Conservation (phyloP, 2,797 vertebrate genomes). For the Lithobates pipiens region DNA sequence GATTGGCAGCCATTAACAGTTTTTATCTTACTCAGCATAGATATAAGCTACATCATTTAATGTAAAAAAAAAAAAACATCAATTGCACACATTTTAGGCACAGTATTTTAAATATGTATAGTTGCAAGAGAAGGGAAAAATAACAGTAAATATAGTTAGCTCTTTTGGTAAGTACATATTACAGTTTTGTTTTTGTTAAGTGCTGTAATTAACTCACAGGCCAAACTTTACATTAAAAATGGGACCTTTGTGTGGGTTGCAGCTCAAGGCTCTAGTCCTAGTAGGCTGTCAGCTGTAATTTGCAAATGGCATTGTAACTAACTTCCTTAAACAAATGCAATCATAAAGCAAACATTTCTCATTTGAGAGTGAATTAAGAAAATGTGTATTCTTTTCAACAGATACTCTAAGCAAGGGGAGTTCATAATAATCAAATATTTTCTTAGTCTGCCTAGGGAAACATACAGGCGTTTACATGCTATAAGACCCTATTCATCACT, state of each 20-base stretch:
- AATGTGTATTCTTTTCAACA: constrained; percentile 52
- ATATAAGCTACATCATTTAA: no score
- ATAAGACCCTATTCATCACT: constrained; percentile 46
- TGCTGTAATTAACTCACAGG: neutral
- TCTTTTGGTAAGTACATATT: no score
- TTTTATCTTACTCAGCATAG: no score
- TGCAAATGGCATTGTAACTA: constrained; percentile 49
- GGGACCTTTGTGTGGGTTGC: constrained; percentile 29
- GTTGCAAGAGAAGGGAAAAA: no score
- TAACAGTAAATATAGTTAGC: no score
- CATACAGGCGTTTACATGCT: constrained; percentile 45
- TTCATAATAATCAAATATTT: constrained; percentile 58
- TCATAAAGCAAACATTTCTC: constrained; percentile 56
- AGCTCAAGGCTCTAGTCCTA: constrained; percentile 4
- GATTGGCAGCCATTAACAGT: no score
- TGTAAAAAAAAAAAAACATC: no score
- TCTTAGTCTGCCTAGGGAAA: constrained; percentile 49
- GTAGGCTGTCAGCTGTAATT: constrained; percentile 37
- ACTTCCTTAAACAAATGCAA: constrained; percentile 56
- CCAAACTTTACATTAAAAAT: constrained; percentile 23
- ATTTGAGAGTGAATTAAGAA: constrained; percentile 40
- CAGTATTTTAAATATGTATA: no score
- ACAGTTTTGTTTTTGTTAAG: constrained; percentile 5
- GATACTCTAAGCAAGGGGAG: constrained; percentile 37
- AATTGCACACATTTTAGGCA: no score